Conservation (phyloP, 2,113 vertebrate genomes). For the Acrocephalus arundinaceus region DNA sequence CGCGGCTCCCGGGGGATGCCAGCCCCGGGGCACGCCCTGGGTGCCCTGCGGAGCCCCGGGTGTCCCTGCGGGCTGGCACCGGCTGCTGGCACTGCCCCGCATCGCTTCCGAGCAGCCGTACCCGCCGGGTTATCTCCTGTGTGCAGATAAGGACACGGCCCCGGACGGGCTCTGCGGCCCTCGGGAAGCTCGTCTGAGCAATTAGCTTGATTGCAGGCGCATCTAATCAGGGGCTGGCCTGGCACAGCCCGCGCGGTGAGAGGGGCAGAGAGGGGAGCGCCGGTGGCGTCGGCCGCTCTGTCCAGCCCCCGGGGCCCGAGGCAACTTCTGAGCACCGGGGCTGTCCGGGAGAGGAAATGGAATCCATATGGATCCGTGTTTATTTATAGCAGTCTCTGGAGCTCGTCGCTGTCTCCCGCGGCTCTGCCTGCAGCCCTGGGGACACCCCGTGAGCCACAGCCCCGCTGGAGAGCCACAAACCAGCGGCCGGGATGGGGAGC, state of each 20-base stretch:
- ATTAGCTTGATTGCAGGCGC: not conserved
- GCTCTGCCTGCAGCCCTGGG: not conserved
- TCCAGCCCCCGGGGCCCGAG: not conserved
- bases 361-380: not conserved
- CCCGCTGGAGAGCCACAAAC: fast-evolving
- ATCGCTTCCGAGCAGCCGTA: not conserved
- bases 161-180: not conserved
- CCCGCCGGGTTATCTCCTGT: not conserved
- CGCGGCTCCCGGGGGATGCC: not conserved
- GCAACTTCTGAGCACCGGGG: not conserved
- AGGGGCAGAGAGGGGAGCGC: fast-evolving
- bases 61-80: fast-evolving
- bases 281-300: not conserved
- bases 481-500: not conserved
- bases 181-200: not conserved
- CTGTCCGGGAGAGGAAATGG: not conserved
- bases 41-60: not conserved
- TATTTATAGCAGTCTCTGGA: not conserved
- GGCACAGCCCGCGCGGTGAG: fast-evolving
- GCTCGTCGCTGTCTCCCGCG: not conserved
- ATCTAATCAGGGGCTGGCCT: not conserved
- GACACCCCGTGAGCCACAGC: not conserved
- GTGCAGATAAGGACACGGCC: not conserved
- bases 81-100: not conserved
- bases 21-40: fast-evolving